Evolutionary conservation across 1,140 invertebrate species (phyloP).

Genomic region (Spodoptera litura): DNA sequence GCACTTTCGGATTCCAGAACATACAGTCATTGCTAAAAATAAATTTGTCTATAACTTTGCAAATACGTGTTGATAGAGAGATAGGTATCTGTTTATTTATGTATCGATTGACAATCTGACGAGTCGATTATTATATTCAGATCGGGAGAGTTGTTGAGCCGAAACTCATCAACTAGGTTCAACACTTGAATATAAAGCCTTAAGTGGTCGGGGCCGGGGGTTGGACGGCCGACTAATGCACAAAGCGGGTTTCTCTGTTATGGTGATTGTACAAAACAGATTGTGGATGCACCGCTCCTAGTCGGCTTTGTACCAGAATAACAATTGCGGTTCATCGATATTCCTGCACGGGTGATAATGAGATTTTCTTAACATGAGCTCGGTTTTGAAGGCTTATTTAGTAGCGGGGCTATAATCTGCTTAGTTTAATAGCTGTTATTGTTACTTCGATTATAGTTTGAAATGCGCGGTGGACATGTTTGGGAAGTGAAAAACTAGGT

Average conservation of each 20-base stretch:
- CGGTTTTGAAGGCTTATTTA: background rate
- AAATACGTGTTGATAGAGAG: no score
- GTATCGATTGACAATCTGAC: slow-evolving; percentile 21
- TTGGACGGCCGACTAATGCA: slow-evolving; percentile 55
- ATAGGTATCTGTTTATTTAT: background rate
- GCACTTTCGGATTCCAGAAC: background rate
- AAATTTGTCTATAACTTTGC: no score
- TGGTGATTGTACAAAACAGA: slow-evolving; percentile 62
- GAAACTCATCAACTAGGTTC: slow-evolving; percentile 45
- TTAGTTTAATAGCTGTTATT: no score
- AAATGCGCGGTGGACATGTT: no score
- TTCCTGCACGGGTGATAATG: slow-evolving; percentile 32
- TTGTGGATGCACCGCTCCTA: slow-evolving; percentile 51
- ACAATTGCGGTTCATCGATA: slow-evolving; percentile 49
- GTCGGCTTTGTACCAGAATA: slow-evolving; percentile 46
- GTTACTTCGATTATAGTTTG: no score
- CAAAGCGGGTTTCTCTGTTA: slow-evolving; percentile 53
- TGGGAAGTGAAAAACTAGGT: no score
- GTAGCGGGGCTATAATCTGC: no score
- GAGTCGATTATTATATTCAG: slow-evolving; percentile 42
- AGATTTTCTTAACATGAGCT: slow-evolving; percentile 10
- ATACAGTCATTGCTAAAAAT: no score
- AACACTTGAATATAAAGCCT: slow-evolving; percentile 42
- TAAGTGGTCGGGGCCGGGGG: slow-evolving; percentile 45
- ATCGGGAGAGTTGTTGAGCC: slow-evolving; percentile 43